Base-by-base conservation (phyloP, 2,113 vertebrate species). In the Chaenocephalus aceratus region DNA sequence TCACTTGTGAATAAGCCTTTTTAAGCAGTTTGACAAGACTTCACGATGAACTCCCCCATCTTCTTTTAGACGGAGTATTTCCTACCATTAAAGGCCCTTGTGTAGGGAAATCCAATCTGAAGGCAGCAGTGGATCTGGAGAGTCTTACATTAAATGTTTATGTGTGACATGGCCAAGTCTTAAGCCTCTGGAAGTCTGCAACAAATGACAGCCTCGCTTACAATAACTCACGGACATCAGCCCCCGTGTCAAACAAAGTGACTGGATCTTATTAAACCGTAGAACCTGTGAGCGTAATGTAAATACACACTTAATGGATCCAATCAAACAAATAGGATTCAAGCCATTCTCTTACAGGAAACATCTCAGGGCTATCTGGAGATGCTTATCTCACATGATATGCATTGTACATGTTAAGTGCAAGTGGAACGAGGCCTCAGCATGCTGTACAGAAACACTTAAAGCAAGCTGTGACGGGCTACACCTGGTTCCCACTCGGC, bases 121-220 rank as follows among this genome's bases (percentile, higher is more conserved):
- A 73, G 85, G 86, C 85, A 53, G 64, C 64, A 74, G 89, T 72
- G 88, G 88, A 86, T 95, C 94, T 95, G 95, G 93, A 94, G 63
- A 94, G 77, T 92, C 80, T 95, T 93, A 94, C 81, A 41, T 6
- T 90, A 84, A 83, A 88, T 95, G 93, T 95, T 94, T 93, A 94
- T 71, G 84, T 73, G 83, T 77, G 70, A 79, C 87, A 58, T 56
- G 80, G 90, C 91, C 89, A 85, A 91, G 86, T 79, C 53, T 66
- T 76, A 80, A 88, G 87, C 81, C 86, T 91, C 94, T 94, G 93
- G 90, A 92, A 91, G 85, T 87, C 89, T 92, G 91, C 85, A 92
- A 81, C 75, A 61, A 80, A 80, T 85, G 89, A 89, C 93, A 89
- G 84, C 59, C 78, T 73, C 26, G 14, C 73, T 83, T 75, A 63